Evolutionary conservation across 2,888 invertebrate genomes (phyloP).

Genomic region (Pelosia muscerda): DNA sequence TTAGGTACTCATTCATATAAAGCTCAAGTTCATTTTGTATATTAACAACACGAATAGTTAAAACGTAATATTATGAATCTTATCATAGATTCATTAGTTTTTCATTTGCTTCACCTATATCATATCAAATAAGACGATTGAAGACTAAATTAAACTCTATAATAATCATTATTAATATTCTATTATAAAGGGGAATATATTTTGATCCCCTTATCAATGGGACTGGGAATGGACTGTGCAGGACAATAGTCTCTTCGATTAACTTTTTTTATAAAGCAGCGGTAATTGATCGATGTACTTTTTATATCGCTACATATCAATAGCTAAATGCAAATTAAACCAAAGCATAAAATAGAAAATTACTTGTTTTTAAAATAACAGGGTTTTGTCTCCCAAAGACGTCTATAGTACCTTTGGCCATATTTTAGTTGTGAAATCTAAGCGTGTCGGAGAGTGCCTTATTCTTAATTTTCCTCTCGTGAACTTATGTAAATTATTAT

Average conservation of each 20-base stretch:
- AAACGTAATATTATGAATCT: background rate
- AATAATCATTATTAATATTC: background rate
- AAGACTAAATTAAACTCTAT: background rate
- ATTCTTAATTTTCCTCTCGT: no score
- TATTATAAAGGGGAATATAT: background rate
- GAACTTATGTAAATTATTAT: no score
- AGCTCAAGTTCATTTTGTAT: background rate
- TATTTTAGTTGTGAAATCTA: background rate
- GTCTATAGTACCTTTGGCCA: background rate
- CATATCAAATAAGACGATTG: background rate
- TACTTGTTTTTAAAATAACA: no score
- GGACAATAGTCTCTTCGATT: background rate
- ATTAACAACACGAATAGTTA: background rate
- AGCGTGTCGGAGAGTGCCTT: background rate
- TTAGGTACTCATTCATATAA: background rate
- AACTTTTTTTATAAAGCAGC: background rate
- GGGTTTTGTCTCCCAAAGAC: background rate
- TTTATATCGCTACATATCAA: conserved; percentile 16
- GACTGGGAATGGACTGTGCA: background rate
- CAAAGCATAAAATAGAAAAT: conserved; percentile 38
- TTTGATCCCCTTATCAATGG: background rate
- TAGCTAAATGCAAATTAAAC: conserved; percentile 33
- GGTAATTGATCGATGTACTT: background rate
- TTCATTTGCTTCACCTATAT: background rate
- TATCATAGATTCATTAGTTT: background rate